Evolutionary conservation across 2,113 vertebrate genomes (phyloP).

Genomic region (Petroica traversi): DNA sequence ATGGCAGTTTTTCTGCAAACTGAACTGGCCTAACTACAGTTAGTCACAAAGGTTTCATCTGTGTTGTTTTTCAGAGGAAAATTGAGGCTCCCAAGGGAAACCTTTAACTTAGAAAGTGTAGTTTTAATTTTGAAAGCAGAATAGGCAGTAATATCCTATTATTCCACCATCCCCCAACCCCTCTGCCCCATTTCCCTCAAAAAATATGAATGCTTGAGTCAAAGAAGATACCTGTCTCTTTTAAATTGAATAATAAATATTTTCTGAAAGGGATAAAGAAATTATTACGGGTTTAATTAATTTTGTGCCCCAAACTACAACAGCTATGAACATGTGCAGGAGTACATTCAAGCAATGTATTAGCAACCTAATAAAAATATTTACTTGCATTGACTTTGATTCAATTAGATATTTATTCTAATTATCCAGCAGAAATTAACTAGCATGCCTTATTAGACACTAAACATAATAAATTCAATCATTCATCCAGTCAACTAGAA

Average conservation of each 20-base stretch:
- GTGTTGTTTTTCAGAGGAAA: background rate
- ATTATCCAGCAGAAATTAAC: background rate
- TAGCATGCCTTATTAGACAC: background rate
- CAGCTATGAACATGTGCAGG: background rate
- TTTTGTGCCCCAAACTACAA: background rate
- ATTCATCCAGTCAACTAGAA: background rate
- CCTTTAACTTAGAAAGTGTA: background rate
- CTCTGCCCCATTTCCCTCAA: background rate
- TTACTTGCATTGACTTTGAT: background rate
- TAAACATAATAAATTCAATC: conserved; percentile 28
- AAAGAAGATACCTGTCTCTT: background rate
- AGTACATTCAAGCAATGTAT: background rate
- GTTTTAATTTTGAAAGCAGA: background rate
- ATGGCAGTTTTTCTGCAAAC: background rate
- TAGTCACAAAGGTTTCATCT: background rate
- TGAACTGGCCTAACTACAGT: background rate
- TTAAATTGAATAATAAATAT: background rate
- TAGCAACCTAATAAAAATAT: background rate
- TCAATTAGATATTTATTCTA: conserved; percentile 4
- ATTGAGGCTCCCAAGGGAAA: background rate
- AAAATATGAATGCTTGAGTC: background rate
- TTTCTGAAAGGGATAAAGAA: background rate
- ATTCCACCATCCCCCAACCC: background rate
- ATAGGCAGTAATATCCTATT: background rate
- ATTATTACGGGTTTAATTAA: background rate